Evolutionary conservation across 2,888 invertebrate species (phyloP).

Genomic region (Platypus cylindrus): DNA sequence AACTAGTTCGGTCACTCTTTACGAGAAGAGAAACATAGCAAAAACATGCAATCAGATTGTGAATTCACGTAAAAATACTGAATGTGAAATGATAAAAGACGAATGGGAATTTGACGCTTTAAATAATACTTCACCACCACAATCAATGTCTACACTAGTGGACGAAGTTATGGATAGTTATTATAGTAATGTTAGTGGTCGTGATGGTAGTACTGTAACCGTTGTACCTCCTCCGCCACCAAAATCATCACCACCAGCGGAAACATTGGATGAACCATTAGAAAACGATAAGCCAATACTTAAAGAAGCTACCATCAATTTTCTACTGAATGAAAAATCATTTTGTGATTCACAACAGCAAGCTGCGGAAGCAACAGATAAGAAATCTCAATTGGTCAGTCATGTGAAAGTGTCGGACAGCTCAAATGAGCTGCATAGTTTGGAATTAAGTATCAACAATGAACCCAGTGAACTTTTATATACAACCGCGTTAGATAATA

Average conservation of each 20-base stretch:
- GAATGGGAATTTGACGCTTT: slow-evolving; percentile 17
- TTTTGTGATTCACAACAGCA: slow-evolving; percentile 38
- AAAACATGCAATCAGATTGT: slow-evolving; percentile 9
- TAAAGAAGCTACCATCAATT: slow-evolving; percentile 23
- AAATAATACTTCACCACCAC: slow-evolving; percentile 17
- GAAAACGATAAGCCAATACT: too few relatives aligned
- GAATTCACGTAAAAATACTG: slow-evolving; percentile 5
- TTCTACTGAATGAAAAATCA: slow-evolving; percentile 28
- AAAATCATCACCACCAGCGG: slow-evolving; percentile 16
- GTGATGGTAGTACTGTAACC: slow-evolving; percentile 5
- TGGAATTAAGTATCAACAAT: slow-evolving; percentile 23
- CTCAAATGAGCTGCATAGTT: slow-evolving; percentile 24
- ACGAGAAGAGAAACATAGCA: slow-evolving; percentile 7
- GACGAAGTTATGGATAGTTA: slow-evolving; percentile 21
- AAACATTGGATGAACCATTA: slow-evolving; percentile 3
- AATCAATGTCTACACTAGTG: slow-evolving; percentile 13
- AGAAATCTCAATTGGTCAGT: slow-evolving; percentile 31
- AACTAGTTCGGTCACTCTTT: slow-evolving; percentile 5
- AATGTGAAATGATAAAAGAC: slow-evolving; percentile 14
- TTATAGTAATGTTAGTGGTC: slow-evolving; percentile 10
- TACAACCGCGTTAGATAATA: slow-evolving; percentile 39
- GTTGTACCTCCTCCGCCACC: neutral
- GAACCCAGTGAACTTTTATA: slow-evolving; percentile 30
- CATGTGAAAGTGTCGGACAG: slow-evolving; percentile 22
- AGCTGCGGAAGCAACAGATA: slow-evolving; percentile 48